phyloP scores from a whole-genome alignment of 1,140 invertebrate species.

The Drosophila willistoni region DNA sequence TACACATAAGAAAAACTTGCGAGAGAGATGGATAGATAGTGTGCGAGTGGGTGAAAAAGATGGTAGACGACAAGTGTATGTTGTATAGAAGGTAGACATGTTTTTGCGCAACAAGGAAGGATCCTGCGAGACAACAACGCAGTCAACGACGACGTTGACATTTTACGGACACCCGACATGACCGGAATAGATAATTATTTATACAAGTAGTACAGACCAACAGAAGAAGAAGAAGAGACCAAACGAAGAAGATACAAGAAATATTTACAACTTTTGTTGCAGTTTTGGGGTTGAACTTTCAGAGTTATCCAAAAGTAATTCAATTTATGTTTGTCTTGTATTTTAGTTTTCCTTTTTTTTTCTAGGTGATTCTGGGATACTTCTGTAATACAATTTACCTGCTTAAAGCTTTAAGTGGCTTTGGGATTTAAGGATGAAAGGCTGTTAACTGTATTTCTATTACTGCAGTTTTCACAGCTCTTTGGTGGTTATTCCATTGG shows the following conservation, averaged over 20 bases:
- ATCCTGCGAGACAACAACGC: constrained; percentile 11
- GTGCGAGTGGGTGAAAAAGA: background rate
- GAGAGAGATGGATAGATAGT: background rate
- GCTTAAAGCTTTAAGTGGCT: constrained; percentile 29
- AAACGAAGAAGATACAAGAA: background rate
- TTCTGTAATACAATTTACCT: constrained; percentile 41
- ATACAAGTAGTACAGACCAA: constrained; percentile 24
- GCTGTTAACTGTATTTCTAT: constrained; percentile 1
- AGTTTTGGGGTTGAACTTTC: constrained; percentile 30
- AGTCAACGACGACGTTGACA: constrained; percentile 16
- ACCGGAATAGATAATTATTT: constrained; percentile 70
- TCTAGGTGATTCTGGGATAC: constrained; percentile 20
- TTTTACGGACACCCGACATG: constrained; percentile 46
- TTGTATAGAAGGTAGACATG: constrained; percentile 15
- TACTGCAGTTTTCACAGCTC: constrained; percentile 8
- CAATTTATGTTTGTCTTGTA: constrained; percentile 53
- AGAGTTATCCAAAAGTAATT: constrained; percentile 54
- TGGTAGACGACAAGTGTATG: constrained; percentile 7
- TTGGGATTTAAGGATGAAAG: constrained; percentile 28
- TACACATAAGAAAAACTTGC: constrained; percentile 6
- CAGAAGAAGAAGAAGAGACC: background rate
- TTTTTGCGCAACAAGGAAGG: constrained; percentile 21
- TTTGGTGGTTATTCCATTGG: background rate
- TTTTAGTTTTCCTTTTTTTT: constrained; percentile 26
- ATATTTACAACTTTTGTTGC: constrained; percentile 22